Evolutionary conservation across 2,888 invertebrate genomes (phyloP).

Genomic region (Suillia variegata): DNA sequence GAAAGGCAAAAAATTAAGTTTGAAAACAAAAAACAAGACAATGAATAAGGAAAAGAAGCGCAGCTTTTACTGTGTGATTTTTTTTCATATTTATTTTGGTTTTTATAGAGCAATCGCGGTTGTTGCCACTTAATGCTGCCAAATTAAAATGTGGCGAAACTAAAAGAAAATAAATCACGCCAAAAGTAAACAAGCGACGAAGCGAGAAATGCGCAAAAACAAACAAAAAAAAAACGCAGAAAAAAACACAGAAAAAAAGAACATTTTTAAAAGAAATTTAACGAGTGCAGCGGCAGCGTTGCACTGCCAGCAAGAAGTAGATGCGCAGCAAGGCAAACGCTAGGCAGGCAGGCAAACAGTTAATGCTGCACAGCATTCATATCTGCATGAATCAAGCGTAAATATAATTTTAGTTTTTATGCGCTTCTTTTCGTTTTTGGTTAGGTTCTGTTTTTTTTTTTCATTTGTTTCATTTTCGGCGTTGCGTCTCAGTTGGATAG

Average conservation of each 20-base stretch:
- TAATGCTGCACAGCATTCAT: not conserved
- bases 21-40: not conserved
- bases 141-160: not conserved
- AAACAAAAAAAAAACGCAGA: not conserved
- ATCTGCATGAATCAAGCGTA: slow-evolving; percentile 10
- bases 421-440: not conserved
- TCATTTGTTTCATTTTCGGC: not conserved
- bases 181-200: not conserved
- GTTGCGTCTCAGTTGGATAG: too few relatives aligned
- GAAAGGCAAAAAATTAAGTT: too few relatives aligned
- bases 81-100: too few relatives aligned
- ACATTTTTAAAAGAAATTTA: not conserved
- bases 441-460: not conserved
- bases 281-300: not conserved
- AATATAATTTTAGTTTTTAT: not conserved
- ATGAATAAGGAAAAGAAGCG: not conserved
- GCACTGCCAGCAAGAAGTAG: not conserved
- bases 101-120: not conserved
- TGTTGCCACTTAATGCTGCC: not conserved
- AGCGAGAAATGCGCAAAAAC: not conserved
- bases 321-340: too few relatives aligned
- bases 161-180: not conserved
- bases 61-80: too few relatives aligned
- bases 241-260: too few relatives aligned
- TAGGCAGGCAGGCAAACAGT: too few relatives aligned